Conservation (phyloP, 2,888 invertebrate species). For the Ferdinandea cuprea region DNA sequence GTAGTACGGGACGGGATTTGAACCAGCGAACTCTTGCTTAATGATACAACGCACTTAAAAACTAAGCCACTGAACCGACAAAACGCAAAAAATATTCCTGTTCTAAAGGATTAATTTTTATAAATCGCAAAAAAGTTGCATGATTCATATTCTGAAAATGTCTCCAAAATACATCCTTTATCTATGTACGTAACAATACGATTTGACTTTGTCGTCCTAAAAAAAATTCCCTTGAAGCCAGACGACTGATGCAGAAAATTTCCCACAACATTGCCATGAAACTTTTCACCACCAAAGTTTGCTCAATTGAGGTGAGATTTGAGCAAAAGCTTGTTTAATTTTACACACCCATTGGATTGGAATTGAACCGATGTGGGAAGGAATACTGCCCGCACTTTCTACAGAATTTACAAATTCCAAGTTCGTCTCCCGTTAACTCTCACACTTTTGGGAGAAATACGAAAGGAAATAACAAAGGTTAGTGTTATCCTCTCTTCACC, state of each 20-base stretch:
- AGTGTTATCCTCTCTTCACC: slow-evolving; percentile 3
- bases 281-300: slow-evolving; percentile 18
- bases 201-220: too few relatives aligned
- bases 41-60: too few relatives aligned
- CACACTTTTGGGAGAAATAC: neutral
- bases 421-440: neutral
- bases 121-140: too few relatives aligned
- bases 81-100: too few relatives aligned
- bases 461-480: neutral
- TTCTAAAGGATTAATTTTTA: too few relatives aligned
- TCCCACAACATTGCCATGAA: slow-evolving; percentile 42
- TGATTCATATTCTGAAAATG: too few relatives aligned
- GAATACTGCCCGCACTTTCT: neutral
- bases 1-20: too few relatives aligned
- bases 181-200: too few relatives aligned
- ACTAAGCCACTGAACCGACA: too few relatives aligned
- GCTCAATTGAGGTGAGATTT: slow-evolving; percentile 48
- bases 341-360: slow-evolving; percentile 50
- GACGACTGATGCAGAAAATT: slow-evolving; percentile 12
- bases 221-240: neutral
- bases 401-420: too few relatives aligned
- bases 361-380: neutral
- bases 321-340: slow-evolving; percentile 15
- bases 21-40: too few relatives aligned
- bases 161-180: too few relatives aligned